These are phyloP conservation scores for Rhodeus uyekii DNA, from an alignment of 2,797 vertebrate genomes.

Conservation along the genomic window DNA sequence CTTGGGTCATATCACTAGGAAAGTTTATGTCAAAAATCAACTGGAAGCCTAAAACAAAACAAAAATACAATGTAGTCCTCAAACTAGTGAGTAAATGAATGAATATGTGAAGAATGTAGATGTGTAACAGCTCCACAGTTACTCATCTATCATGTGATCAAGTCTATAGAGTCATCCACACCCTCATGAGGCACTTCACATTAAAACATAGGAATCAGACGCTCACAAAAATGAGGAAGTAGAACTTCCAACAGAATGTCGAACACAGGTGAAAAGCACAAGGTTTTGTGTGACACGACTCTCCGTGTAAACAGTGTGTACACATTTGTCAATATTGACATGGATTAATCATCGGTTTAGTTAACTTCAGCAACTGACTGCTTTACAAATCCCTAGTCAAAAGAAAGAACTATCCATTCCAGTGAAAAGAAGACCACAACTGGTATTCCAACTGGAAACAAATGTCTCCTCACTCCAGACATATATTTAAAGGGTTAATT, in stretches of 20 bases:
- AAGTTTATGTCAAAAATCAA: not conserved
- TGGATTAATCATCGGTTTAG: not conserved
- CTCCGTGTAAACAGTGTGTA: not conserved
- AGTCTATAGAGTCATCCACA: not conserved
- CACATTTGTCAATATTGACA: not conserved
- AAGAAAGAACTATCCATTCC: not conserved
- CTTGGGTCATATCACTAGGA: not conserved
- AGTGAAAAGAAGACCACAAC: too few relatives aligned
- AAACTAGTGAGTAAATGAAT: constrained; percentile 29
- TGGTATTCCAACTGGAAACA: too few relatives aligned
- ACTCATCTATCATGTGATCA: not conserved
- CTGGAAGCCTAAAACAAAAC: not conserved
- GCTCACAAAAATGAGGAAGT: constrained; percentile 1
- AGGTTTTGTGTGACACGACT: not conserved
- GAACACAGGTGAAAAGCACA: not conserved
- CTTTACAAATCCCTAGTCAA: too few relatives aligned
- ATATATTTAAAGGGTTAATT: not conserved
- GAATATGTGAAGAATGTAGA: constrained; percentile 69
- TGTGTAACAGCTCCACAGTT: not conserved
- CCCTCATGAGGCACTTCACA: not conserved
- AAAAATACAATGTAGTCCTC: not conserved
- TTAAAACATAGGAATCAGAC: not conserved
- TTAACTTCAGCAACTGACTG: not conserved
- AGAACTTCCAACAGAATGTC: not conserved
- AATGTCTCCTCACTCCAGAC: not conserved